Percentiles rank a stretch among this genome's conserved stretches.
These are phyloP conservation scores for Artibeus lituratus DNA, from an alignment of 2,797 vertebrate genomes.

Conservation along the genomic window DNA sequence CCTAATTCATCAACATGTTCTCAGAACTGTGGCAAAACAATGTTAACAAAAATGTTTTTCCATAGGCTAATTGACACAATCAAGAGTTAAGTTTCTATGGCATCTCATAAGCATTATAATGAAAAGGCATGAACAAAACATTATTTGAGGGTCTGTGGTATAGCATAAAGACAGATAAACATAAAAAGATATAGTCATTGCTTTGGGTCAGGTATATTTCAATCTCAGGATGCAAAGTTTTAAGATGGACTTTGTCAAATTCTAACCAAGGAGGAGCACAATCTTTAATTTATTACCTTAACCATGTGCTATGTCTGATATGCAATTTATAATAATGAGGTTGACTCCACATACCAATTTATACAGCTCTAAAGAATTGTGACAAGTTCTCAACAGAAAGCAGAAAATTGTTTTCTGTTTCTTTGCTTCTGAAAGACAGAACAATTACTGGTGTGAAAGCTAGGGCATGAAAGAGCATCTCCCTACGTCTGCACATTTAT, in stretches of 20 bases:
- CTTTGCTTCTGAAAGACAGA: conserved; percentile 29
- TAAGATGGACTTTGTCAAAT: not conserved
- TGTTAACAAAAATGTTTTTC: not conserved
- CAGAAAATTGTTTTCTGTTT: not conserved
- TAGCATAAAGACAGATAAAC: not conserved
- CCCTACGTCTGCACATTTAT: not conserved
- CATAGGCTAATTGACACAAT: not conserved
- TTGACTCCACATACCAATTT: not conserved
- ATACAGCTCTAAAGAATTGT: not conserved
- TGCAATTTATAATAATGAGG: not conserved
- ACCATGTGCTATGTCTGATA: not conserved
- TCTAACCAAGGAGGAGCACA: not conserved
- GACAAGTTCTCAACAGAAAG: not conserved
- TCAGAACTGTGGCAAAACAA: not conserved
- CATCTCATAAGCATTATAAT: not conserved
- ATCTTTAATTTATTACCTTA: not conserved
- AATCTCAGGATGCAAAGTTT: not conserved
- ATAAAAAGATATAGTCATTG: not conserved
- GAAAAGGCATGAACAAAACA: not conserved
- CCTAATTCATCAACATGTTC: not conserved
- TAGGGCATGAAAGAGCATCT: not conserved
- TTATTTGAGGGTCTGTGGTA: not conserved
- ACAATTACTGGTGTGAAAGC: not conserved
- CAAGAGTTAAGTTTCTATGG: not conserved
- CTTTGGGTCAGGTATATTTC: not conserved